These are phyloP conservation scores for Priocnemis perturbator DNA, from an alignment of 2,888 invertebrate genomes.

Conservation along the genomic window DNA sequence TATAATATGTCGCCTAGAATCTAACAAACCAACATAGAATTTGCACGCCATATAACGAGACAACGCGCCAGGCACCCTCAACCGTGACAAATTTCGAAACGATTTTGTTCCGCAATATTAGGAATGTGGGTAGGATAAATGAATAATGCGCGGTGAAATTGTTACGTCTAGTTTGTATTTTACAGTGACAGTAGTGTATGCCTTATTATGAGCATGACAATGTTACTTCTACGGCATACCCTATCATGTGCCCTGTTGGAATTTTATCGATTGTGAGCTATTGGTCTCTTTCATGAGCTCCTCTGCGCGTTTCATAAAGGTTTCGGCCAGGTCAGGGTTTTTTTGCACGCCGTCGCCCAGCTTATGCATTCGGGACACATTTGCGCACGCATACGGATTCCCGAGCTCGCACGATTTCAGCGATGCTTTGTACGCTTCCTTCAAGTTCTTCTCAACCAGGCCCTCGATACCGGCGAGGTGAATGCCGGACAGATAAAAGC, in stretches of 20 bases:
- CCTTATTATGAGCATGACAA: not conserved
- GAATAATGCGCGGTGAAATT: too few relatives aligned
- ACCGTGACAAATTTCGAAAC: too few relatives aligned
- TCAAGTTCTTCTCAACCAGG: slow-evolving; percentile 81
- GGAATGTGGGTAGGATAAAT: too few relatives aligned
- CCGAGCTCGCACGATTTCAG: slow-evolving; percentile 88
- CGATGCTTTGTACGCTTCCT: slow-evolving; percentile 87
- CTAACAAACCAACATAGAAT: too few relatives aligned
- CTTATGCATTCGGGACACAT: slow-evolving; percentile 90
- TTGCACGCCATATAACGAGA: too few relatives aligned
- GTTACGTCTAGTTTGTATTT: too few relatives aligned
- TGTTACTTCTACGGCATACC: not conserved
- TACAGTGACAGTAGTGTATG: not conserved
- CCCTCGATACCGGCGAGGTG: slow-evolving; percentile 85
- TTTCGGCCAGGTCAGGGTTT: slow-evolving; percentile 82
- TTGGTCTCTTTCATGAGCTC: slow-evolving; percentile 82
- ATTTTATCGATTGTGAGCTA: slow-evolving; percentile 75
- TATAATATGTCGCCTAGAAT: too few relatives aligned
- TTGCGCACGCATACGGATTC: slow-evolving; percentile 92
- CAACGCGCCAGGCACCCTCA: too few relatives aligned
- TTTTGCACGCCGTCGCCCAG: slow-evolving; percentile 90
- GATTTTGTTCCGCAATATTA: too few relatives aligned
- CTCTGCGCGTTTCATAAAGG: slow-evolving; percentile 83
- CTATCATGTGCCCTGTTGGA: slow-evolving; percentile 75
- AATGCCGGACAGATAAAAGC: slow-evolving; percentile 88